These are phyloP conservation scores for Hippoglossus hippoglossus DNA, from an alignment of 2,797 vertebrate species.

Conservation along the genomic window DNA sequence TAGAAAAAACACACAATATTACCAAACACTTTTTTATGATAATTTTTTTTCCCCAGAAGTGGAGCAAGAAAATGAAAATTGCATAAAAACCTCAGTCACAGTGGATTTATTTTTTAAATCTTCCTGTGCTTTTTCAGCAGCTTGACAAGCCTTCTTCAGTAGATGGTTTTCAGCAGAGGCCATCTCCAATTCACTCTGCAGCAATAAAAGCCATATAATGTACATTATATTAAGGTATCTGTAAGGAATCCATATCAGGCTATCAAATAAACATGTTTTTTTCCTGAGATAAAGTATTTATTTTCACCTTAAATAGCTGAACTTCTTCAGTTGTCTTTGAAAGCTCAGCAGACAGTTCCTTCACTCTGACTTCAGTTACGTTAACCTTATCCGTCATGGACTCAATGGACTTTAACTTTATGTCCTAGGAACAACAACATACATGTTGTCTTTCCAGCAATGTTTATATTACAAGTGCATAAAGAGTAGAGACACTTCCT, in stretches of 20 bases:
- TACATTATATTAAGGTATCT: neutral
- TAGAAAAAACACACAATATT: conserved; percentile 4
- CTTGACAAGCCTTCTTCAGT: conserved; percentile 78
- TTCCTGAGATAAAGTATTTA: neutral
- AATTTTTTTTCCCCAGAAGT: neutral
- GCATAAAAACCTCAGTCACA: conserved; percentile 80
- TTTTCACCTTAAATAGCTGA: conserved; percentile 71
- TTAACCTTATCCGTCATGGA: conserved; percentile 65
- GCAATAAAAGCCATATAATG: conserved; percentile 3
- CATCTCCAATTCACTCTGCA: conserved; percentile 78
- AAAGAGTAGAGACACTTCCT: conserved; percentile 2
- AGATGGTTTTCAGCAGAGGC: conserved; percentile 75
- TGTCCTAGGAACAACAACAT: conserved; percentile 62
- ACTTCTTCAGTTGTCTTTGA: conserved; percentile 71
- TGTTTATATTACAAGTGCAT: neutral
- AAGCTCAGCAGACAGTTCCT: conserved; percentile 72
- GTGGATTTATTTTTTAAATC: conserved; percentile 71
- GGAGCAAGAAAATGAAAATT: conserved; percentile 1
- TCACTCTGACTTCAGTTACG: conserved; percentile 53
- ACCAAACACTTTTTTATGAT: neutral
- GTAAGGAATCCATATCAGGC: neutral
- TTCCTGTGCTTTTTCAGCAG: conserved; percentile 77
- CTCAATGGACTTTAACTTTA: conserved; percentile 62
- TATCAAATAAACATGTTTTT: neutral
- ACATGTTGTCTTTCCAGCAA: neutral